A percentile compares a stretch with the other conserved stretches of the same genome.
phyloP scores from a whole-genome alignment of 30 jellyfish, hydroid and myxozoan species.

The Hydractinia symbiolongicarpus region DNA sequence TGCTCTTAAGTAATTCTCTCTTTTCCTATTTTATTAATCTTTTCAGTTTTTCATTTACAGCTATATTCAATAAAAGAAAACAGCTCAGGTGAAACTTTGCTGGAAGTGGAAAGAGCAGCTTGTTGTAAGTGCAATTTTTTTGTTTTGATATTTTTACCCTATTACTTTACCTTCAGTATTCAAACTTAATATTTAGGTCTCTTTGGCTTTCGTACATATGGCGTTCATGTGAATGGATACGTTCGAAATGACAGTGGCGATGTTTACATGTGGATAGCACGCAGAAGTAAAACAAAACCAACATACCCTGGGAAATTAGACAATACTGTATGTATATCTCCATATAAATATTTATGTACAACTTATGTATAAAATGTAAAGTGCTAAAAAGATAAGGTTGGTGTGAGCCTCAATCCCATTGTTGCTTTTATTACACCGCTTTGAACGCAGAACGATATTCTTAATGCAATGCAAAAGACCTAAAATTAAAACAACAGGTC shows the following conservation, averaged over 20 bases:
- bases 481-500: no score
- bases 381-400: no score
- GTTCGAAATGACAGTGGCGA: slow-evolving; percentile 54
- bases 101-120: slow-evolving; percentile 71
- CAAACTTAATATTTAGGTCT: slow-evolving; percentile 34
- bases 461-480: no score
- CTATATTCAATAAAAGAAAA: slow-evolving; percentile 42
- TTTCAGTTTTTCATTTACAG: slow-evolving; percentile 7
- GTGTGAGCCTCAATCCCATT: no score
- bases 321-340: slow-evolving; percentile 48
- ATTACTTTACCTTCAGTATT: not conserved
- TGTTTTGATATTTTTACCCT: not conserved
- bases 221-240: slow-evolving; percentile 77
- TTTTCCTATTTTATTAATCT: not conserved
- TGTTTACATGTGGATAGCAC: slow-evolving; percentile 78
- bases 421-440: no score
- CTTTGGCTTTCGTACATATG: slow-evolving; percentile 64
- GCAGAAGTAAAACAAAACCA: slow-evolving; percentile 55
- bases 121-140: slow-evolving; percentile 41
- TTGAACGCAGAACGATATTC: no score
- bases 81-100: slow-evolving; percentile 42
- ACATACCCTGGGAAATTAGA: slow-evolving; percentile 91
- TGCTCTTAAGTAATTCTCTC: not conserved
- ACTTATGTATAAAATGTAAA: no score
- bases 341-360: no score